Conservation (phyloP, 2,113 vertebrate genomes). For the Halichoerus grypus region DNA sequence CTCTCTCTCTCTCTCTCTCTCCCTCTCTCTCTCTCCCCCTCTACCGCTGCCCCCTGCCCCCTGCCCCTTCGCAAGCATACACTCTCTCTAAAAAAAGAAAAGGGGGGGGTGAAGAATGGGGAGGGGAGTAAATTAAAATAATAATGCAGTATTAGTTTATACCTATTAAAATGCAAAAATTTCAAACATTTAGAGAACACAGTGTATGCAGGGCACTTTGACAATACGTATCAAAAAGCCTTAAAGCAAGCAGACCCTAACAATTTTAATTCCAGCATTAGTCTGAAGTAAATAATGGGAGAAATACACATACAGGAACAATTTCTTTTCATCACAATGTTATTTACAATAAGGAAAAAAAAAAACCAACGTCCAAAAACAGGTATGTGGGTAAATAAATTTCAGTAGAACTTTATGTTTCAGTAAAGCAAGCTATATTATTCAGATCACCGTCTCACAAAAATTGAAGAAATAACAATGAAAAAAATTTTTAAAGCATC, state of each 20-base stretch:
- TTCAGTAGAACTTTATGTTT: background rate
- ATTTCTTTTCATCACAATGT: background rate
- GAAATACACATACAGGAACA: background rate
- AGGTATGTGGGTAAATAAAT: background rate
- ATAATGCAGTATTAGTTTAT: background rate
- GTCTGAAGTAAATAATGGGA: background rate
- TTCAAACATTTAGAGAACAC: slow-evolving; percentile 25
- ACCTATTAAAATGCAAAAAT: background rate
- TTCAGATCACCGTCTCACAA: background rate
- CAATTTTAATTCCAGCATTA: background rate
- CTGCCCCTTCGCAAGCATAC: too few species aligned
- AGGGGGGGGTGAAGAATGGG: background rate
- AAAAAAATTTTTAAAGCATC: background rate
- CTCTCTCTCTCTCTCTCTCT: too few species aligned
- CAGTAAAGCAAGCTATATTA: background rate
- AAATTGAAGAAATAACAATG: background rate
- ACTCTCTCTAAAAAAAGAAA: too few species aligned
- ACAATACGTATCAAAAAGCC: background rate
- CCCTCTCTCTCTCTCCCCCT: too few species aligned
- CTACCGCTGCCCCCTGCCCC: too few species aligned
- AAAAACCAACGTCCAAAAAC: slow-evolving; percentile 5
- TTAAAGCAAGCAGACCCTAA: background rate
- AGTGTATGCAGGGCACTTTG: background rate
- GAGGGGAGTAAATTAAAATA: background rate
- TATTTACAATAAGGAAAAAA: background rate